Conservation (phyloP, 2,888 invertebrate genomes). For the Minunthozetes semirufus region DNA sequence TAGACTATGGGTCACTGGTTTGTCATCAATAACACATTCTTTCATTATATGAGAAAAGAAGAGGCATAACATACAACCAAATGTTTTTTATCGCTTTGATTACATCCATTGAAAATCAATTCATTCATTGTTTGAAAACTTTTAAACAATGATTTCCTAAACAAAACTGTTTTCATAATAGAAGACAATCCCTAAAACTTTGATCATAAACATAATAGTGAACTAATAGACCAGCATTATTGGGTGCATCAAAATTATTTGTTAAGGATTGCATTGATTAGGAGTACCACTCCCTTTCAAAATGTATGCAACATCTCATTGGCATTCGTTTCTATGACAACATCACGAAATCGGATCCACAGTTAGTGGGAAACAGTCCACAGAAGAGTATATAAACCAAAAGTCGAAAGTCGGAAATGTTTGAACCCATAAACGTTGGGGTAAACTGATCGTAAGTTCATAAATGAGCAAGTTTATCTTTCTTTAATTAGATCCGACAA, state of each 20-base stretch:
- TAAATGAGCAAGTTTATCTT: too few relatives aligned
- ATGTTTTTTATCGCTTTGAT: background rate
- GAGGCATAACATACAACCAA: too few relatives aligned
- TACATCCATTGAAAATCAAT: background rate
- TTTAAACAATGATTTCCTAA: too few relatives aligned
- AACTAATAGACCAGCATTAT: too few relatives aligned
- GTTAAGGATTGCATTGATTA: background rate
- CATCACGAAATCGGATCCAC: background rate
- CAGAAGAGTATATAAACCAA: background rate
- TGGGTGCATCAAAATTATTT: background rate
- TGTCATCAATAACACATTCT: slow-evolving; percentile 2
- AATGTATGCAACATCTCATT: background rate
- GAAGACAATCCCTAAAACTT: too few relatives aligned
- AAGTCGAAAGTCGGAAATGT: background rate
- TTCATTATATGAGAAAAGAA: background rate
- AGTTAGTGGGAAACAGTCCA: too few relatives aligned
- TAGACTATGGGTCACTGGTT: background rate
- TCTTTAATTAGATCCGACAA: too few relatives aligned
- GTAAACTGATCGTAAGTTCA: background rate
- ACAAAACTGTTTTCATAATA: too few relatives aligned
- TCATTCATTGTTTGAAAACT: background rate
- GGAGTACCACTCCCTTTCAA: background rate
- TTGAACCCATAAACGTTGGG: background rate
- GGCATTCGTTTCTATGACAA: background rate
- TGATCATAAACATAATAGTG: too few relatives aligned